A percentile compares a stretch with the other conserved stretches of the same genome.
Evolutionary conservation across 2,888 invertebrate genomes (phyloP).

Genomic region (Spodoptera picta): DNA sequence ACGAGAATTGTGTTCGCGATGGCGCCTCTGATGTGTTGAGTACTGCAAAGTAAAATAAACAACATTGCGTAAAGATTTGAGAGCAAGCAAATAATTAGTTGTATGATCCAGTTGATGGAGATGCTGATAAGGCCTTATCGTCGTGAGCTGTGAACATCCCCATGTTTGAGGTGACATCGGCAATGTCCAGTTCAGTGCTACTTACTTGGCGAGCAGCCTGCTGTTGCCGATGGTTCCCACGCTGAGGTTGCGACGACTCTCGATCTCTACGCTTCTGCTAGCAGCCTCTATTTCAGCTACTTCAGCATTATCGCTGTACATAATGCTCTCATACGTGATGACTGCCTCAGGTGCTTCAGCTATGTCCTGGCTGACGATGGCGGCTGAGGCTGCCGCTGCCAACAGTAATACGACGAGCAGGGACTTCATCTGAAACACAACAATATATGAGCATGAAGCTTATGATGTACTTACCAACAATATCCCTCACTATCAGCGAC

Average conservation of each 20-base stretch:
- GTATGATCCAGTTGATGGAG: too few species aligned
- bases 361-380: conserved; percentile 1
- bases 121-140: too few species aligned
- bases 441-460: too few species aligned
- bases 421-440: conserved; percentile 6
- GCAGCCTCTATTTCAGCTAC: neutral
- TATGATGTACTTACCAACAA: too few species aligned
- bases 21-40: neutral
- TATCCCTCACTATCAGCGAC: neutral
- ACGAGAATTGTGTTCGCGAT: neutral
- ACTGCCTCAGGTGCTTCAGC: neutral
- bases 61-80: too few species aligned
- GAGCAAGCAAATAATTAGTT: too few species aligned
- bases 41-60: conserved; percentile 1
- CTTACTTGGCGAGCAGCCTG: neutral
- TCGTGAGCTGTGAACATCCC: too few species aligned
- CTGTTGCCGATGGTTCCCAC: neutral
- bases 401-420: neutral
- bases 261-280: neutral
- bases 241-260: conserved; percentile 5
- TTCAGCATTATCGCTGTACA: neutral
- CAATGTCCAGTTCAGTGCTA: neutral
- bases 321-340: neutral
- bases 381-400: conserved; percentile 1
- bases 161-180: too few species aligned